Evolutionary conservation across 1,140 invertebrate species (phyloP).

Genomic region (Apolygus lucorum): DNA sequence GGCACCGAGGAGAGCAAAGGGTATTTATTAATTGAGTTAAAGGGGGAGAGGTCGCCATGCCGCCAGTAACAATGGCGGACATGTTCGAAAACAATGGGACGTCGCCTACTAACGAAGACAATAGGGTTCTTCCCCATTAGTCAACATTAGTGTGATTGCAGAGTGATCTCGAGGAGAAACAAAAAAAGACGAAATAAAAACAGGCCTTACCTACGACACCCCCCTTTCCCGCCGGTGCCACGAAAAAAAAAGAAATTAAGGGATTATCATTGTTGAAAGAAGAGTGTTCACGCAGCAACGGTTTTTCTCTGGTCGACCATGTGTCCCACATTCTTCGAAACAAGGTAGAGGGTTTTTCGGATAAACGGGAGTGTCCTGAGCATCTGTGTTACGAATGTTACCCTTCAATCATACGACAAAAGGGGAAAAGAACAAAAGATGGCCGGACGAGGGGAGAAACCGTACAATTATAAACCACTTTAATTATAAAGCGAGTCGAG

Average conservation of each 20-base stretch:
- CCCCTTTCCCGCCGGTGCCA: too few relatives aligned
- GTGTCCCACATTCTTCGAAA: not conserved
- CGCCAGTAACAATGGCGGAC: not conserved
- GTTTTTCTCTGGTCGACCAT: not conserved
- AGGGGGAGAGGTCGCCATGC: conserved; percentile 10
- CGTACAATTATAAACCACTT: not conserved
- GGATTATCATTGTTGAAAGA: not conserved
- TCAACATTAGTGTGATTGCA: not conserved
- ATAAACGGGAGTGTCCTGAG: not conserved
- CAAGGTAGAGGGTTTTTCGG: not conserved
- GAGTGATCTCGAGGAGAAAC: too few relatives aligned
- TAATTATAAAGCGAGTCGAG: too few relatives aligned
- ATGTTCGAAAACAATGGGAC: not conserved
- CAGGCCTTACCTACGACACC: not conserved
- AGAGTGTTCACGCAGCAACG: not conserved
- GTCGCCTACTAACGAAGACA: not conserved
- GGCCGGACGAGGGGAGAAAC: not conserved
- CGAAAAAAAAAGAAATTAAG: not conserved
- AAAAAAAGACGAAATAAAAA: too few relatives aligned
- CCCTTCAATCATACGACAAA: not conserved
- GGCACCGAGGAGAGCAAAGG: not conserved
- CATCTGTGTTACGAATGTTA: not conserved
- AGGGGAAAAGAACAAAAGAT: not conserved
- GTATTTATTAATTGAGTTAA: conserved; percentile 14
- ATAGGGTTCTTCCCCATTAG: not conserved